These are phyloP conservation scores for Echiichthys vipera DNA, from an alignment of 2,797 vertebrate genomes.

Conservation along the genomic window DNA sequence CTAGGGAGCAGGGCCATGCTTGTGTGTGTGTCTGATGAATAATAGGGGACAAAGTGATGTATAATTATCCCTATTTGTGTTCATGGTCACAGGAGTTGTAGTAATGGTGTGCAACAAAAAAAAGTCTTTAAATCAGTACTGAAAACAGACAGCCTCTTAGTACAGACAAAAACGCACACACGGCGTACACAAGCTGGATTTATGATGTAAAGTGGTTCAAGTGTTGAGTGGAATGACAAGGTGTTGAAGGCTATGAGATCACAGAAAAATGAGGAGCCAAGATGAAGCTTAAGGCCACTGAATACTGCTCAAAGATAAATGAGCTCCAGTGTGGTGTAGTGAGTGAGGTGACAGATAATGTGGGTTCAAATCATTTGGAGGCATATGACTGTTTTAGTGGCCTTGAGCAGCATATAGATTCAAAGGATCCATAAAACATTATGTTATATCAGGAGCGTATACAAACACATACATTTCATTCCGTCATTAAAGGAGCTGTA, in stretches of 20 bases:
- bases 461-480: too few relatives aligned
- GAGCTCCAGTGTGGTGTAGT: neutral
- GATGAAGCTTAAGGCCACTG: neutral
- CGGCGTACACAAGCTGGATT: neutral
- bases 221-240: conserved; percentile 19
- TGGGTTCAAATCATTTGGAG: neutral
- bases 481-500: too few relatives aligned
- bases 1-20: neutral
- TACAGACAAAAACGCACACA: neutral
- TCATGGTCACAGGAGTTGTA: conserved; percentile 33
- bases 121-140: conserved; percentile 37
- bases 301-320: conserved; percentile 2
- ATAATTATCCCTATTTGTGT: conserved; percentile 43
- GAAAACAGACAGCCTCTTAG: neutral
- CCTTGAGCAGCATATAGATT: neutral
- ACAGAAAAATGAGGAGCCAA: neutral
- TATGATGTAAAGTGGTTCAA: neutral
- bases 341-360: neutral
- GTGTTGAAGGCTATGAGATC: conserved; percentile 1
- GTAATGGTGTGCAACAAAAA: conserved; percentile 2
- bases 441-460: neutral
- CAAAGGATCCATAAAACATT: neutral
- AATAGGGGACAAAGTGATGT: conserved; percentile 21
- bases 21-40: conserved; percentile 23
- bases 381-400: neutral